A percentile compares a stretch with the other conserved stretches of the same genome.
phyloP scores from a whole-genome alignment of 2,888 invertebrate species.

The Latrodectus hesperus region DNA sequence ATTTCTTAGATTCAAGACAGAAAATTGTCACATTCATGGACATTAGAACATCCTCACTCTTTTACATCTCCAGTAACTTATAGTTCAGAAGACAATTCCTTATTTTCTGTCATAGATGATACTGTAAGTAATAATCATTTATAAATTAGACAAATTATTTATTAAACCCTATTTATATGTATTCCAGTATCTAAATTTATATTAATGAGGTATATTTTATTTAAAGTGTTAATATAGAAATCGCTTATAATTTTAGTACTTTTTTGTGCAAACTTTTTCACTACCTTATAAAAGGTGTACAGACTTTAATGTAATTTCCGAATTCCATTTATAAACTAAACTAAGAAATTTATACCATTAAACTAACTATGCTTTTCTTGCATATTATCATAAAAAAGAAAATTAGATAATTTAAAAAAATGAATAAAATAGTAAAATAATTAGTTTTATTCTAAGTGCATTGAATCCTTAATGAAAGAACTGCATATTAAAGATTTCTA shows the following conservation, averaged over 20 bases:
- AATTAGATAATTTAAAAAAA: too few relatives aligned
- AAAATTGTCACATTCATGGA: slow-evolving; percentile 55
- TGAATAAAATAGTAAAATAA: too few relatives aligned
- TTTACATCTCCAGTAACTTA: slow-evolving; percentile 39
- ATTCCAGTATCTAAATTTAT: not conserved
- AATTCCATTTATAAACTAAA: too few relatives aligned
- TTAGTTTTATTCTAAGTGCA: too few relatives aligned
- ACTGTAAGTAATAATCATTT: slow-evolving; percentile 26
- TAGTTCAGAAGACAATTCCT: slow-evolving; percentile 3
- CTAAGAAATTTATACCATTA: too few relatives aligned
- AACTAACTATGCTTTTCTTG: too few relatives aligned
- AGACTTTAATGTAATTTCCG: too few relatives aligned
- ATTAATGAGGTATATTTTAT: not conserved
- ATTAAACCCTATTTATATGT: not conserved
- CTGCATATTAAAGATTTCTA: too few relatives aligned
- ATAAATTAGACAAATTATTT: not conserved
- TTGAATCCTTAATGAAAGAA: too few relatives aligned
- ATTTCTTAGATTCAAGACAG: slow-evolving; percentile 25
- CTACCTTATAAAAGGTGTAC: too few relatives aligned
- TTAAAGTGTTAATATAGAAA: not conserved
- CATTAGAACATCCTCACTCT: slow-evolving; percentile 26
- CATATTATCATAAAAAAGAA: too few relatives aligned
- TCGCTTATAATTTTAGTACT: not conserved
- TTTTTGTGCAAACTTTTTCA: too few relatives aligned
- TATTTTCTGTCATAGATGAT: slow-evolving; percentile 34